A percentile compares a stretch with the other conserved stretches of the same genome.
Conservation (phyloP, 2,113 vertebrate genomes). For the Macquaria ambigua region DNA sequence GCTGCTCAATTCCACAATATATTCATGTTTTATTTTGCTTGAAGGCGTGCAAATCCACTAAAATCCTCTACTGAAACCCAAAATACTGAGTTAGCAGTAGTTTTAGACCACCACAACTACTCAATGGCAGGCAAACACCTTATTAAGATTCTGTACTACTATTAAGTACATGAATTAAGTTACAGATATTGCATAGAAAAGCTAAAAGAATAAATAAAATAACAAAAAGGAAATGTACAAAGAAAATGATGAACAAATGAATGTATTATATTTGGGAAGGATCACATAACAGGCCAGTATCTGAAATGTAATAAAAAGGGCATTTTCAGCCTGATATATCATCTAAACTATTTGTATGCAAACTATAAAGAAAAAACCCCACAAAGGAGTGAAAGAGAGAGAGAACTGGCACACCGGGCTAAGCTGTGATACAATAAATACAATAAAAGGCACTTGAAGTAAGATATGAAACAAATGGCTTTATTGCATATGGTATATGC, state of each 20-base stretch:
- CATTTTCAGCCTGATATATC: not conserved
- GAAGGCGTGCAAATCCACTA: not conserved
- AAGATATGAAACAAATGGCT: constrained; percentile 25
- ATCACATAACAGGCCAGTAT: not conserved
- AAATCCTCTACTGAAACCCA: not conserved
- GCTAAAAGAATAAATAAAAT: not conserved
- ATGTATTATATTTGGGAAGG: not conserved
- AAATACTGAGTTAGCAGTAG: not conserved
- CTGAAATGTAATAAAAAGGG: not conserved
- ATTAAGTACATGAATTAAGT: not conserved
- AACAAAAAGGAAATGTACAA: not conserved
- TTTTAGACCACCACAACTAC: not conserved
- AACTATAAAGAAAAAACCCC: not conserved
- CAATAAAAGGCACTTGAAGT: constrained; percentile 25
- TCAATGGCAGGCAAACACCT: not conserved
- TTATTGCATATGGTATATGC: not conserved
- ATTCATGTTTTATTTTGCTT: not conserved
- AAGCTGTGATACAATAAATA: not conserved
- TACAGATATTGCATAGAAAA: not conserved
- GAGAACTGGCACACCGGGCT: not conserved
- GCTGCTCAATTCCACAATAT: not conserved
- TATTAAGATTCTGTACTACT: not conserved
- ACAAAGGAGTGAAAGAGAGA: not conserved
- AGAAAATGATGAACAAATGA: not conserved
- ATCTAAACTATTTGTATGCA: not conserved